Evolutionary conservation across 2,797 vertebrate species (phyloP).

Genomic region (Agapornis canus): DNA sequence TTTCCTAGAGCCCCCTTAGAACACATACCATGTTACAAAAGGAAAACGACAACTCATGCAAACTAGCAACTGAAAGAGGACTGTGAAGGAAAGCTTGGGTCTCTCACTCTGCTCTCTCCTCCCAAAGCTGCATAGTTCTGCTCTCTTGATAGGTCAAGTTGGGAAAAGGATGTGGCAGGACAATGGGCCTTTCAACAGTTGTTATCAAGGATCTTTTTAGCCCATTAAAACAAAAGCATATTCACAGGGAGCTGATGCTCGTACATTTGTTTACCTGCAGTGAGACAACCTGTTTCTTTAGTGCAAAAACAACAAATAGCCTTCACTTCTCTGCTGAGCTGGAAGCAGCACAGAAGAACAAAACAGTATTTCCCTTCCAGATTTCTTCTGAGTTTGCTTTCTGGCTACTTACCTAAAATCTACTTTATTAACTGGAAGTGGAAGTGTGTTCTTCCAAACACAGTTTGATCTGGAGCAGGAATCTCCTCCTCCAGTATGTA

Average conservation of each 20-base stretch:
- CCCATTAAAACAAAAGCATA: neutral
- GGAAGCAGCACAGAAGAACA: neutral
- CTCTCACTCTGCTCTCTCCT: neutral
- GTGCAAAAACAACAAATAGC: neutral
- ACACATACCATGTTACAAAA: neutral
- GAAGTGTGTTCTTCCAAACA: neutral
- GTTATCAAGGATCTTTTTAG: neutral
- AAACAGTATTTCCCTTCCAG: neutral
- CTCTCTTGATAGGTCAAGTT: neutral
- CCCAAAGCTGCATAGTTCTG: neutral
- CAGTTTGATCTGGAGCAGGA: neutral
- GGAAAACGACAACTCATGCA: neutral
- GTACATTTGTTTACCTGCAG: neutral
- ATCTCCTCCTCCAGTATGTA: neutral
- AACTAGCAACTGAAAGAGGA: neutral
- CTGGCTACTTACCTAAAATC: neutral
- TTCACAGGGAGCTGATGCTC: neutral
- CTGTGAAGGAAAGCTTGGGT: neutral
- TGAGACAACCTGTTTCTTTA: neutral
- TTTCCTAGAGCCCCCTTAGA: neutral
- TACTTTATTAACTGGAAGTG: neutral
- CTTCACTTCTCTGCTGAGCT: constrained; percentile 8
- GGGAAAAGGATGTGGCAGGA: neutral
- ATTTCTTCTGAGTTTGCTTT: neutral
- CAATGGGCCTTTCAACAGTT: neutral